Evolutionary conservation across 2,113 vertebrate species (phyloP), one percentile per base, ranked within the genome.

Genomic region (Furnarius figulus): DNA sequence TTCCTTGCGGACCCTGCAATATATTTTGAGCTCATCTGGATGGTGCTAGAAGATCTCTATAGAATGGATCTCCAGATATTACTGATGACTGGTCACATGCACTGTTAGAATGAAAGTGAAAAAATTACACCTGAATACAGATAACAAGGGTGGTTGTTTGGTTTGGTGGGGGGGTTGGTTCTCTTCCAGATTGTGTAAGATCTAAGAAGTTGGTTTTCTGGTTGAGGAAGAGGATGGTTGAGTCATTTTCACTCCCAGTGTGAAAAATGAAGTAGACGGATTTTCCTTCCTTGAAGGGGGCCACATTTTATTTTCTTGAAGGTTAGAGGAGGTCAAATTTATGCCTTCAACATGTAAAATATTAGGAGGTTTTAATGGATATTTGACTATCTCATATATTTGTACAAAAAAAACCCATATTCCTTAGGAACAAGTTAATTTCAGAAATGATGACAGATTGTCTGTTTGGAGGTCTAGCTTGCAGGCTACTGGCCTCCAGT

Each of bases 301-400:
- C 58, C 75, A 65, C 44, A 5, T 3, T 1, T 5, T 0, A 30
- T 50, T 92, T 75, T 19, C 27, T 67, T 42, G 23, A 67, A 72
- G 65, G 30, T 35, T 55, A 50, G 37, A 79, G 20, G 15, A 65
- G 10, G 14, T 53, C 9, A 55, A 39, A 86, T 50, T 33, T 55
- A 80, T 30, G 25, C 9, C 11, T 86, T 93, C 56, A 52, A 5
- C 6, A 28, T 28, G 16, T 14, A 42, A 72, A 86, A 50, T n/a
- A 8, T 6, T 50, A 40, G 1, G 1, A 0, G 1, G 37, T 61
- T 40, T 50, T 28, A 5, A 67, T 22, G 5, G 33, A 18, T 65
- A 59, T 75, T 58, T 79, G 10, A 67, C 10, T 25, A 28, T 13
- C 28, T 37, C 58, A 53, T 50, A 44, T 4, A 5, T 90, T 65